Evolutionary conservation across 1,140 invertebrate genomes (phyloP).

Genomic region (Lanistes nyassanus): DNA sequence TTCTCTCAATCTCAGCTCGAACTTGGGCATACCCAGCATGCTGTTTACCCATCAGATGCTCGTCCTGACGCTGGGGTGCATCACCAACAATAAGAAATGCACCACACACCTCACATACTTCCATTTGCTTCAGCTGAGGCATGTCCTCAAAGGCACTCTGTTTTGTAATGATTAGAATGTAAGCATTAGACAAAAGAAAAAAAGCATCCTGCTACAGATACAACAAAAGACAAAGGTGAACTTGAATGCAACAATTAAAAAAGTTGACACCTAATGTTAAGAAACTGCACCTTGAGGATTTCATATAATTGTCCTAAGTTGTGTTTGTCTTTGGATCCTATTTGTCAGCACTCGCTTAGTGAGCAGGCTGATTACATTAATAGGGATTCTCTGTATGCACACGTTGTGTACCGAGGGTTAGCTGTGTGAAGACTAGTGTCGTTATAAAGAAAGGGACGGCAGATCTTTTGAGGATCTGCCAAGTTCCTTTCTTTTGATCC

Average conservation of each 20-base stretch:
- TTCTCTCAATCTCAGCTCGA: slow-evolving; percentile 76
- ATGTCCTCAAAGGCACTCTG: slow-evolving; percentile 31
- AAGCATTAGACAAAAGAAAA: slow-evolving; percentile 15
- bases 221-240: background rate
- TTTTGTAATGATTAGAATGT: too few relatives aligned
- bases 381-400: too few relatives aligned
- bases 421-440: too few relatives aligned
- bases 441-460: too few relatives aligned
- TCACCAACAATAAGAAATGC: slow-evolving; percentile 97
- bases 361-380: too few relatives aligned
- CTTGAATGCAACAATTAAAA: background rate
- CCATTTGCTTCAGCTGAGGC: slow-evolving; percentile 86
- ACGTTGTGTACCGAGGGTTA: too few relatives aligned
- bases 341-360: too few relatives aligned
- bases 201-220: background rate
- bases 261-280: background rate
- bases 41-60: slow-evolving; percentile 97
- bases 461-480: too few relatives aligned
- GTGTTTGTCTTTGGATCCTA: too few relatives aligned
- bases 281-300: background rate
- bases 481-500: too few relatives aligned
- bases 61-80: slow-evolving; percentile 96
- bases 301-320: too few relatives aligned
- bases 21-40: slow-evolving; percentile 89
- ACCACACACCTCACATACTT: slow-evolving; percentile 98